Evolutionary conservation across 2,888 invertebrate species (phyloP).

Genomic region (Kryphioiulus occultus): DNA sequence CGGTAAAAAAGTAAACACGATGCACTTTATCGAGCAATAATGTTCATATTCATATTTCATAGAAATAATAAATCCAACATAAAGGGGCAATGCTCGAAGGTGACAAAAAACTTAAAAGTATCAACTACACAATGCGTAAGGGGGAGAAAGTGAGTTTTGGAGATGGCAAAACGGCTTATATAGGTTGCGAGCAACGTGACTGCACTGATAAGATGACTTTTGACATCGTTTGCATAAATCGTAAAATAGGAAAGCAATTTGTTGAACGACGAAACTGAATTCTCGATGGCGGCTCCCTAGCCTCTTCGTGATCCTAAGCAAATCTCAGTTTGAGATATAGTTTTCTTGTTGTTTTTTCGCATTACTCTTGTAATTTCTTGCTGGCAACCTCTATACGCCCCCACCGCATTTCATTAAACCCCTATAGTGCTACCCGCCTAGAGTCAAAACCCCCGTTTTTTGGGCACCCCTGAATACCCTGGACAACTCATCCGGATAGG

Average conservation of each 20-base stretch:
- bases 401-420: not conserved
- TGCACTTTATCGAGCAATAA: conserved; percentile 31
- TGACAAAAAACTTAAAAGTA: conserved; percentile 28
- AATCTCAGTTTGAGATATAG: conserved; percentile 35
- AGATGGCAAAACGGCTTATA: conserved; percentile 11
- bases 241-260: conserved; percentile 35
- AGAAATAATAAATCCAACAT: conserved; percentile 20
- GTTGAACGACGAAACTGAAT: conserved; percentile 35
- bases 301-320: conserved; percentile 1
- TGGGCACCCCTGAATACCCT: not conserved
- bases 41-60: conserved; percentile 35
- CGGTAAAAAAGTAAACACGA: conserved; percentile 28
- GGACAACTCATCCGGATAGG: not conserved
- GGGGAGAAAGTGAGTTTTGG: not conserved
- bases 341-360: conserved; percentile 14
- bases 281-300: conserved; percentile 30
- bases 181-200: conserved; percentile 35
- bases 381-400: not conserved
- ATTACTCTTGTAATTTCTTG: conserved; percentile 1
- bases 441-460: not conserved
- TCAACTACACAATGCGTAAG: not conserved
- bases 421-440: not conserved
- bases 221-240: conserved; percentile 35
- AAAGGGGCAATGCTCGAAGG: conserved; percentile 35
- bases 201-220: conserved; percentile 35